phyloP scores from a whole-genome alignment of 2,113 vertebrate genomes.

The Murina feae region DNA sequence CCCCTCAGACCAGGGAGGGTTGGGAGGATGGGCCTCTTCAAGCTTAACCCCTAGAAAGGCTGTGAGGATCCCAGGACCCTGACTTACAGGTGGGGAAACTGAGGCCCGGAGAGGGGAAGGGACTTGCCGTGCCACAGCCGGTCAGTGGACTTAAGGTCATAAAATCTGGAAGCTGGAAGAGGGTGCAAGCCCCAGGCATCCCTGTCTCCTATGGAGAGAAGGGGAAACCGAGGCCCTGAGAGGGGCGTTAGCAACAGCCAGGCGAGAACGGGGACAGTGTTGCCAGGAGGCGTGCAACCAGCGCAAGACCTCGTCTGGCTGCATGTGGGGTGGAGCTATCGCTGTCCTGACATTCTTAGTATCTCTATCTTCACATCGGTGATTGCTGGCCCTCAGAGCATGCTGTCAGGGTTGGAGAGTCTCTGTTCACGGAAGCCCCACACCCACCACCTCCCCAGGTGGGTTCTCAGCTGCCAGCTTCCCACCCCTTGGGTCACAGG shows the following conservation, averaged over 20 bases:
- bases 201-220: not conserved
- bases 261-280: not conserved
- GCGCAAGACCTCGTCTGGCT: not conserved
- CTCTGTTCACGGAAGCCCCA: not conserved
- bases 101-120: not conserved
- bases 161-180: not conserved
- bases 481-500: too few relatives aligned
- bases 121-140: not conserved
- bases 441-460: not conserved
- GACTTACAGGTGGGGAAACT: not conserved
- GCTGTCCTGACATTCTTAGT: not conserved
- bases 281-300: fast-evolving
- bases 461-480: not conserved
- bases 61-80: not conserved
- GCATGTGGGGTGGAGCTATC: too few relatives aligned
- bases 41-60: not conserved
- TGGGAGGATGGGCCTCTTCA: not conserved
- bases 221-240: not conserved
- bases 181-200: not conserved
- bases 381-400: not conserved
- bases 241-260: not conserved
- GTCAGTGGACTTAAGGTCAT: not conserved
- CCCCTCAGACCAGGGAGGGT: not conserved
- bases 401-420: not conserved
- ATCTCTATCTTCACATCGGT: not conserved